phyloP scores from a whole-genome alignment of 2,113 vertebrate genomes.

The Microcebus griseorufus region DNA sequence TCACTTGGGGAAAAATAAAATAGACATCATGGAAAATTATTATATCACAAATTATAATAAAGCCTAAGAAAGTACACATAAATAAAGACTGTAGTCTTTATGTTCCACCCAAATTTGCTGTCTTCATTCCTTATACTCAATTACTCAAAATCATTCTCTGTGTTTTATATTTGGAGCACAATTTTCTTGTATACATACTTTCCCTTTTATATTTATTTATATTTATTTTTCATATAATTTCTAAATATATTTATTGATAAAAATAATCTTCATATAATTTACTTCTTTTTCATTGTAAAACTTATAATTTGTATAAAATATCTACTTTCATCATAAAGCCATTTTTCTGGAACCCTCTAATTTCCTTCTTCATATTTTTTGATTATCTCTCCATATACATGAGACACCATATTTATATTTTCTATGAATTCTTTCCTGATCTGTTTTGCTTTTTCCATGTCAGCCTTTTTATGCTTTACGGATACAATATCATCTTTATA shows the following conservation, averaged over 20 bases:
- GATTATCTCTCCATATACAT: neutral
- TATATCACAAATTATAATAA: neutral
- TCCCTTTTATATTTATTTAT: neutral
- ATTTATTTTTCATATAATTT: neutral
- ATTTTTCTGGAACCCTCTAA: neutral
- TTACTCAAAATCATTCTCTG: neutral
- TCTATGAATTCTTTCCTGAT: neutral
- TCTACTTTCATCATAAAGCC: neutral
- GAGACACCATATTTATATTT: neutral
- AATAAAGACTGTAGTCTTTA: neutral
- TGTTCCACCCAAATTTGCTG: neutral
- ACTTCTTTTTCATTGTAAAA: neutral
- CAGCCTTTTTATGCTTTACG: neutral
- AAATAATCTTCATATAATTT: neutral
- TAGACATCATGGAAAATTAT: constrained; percentile 21
- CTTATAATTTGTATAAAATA: neutral
- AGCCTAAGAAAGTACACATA: neutral
- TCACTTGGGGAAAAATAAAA: constrained; percentile 33
- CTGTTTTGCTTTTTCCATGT: neutral
- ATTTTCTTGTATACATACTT: neutral
- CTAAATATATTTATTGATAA: neutral
- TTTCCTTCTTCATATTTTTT: neutral
- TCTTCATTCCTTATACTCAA: neutral
- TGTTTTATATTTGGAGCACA: neutral
- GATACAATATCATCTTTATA: neutral